Conservation (phyloP, 1,140 invertebrate genomes). For the Drosophila ananassae region DNA sequence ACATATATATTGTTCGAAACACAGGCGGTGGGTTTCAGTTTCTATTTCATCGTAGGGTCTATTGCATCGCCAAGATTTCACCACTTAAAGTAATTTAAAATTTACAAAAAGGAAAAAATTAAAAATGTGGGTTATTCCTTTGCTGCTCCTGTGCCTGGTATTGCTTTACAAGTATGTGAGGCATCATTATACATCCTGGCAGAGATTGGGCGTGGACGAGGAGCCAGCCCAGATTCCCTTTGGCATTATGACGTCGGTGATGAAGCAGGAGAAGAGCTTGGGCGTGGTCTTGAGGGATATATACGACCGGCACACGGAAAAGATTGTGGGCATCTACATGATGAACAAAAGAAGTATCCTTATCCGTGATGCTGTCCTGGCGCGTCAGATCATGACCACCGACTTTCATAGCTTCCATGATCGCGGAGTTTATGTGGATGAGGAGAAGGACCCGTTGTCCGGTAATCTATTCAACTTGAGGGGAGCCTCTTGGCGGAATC, state of each 20-base stretch:
- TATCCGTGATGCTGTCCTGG: slow-evolving; percentile 84
- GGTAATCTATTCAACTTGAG: slow-evolving; percentile 84
- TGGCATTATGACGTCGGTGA: slow-evolving; percentile 48
- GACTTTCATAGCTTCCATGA: slow-evolving; percentile 84
- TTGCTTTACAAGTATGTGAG: slow-evolving; percentile 38
- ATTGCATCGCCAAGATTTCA: slow-evolving; percentile 10
- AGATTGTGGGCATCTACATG: slow-evolving; percentile 74
- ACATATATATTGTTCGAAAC: not conserved
- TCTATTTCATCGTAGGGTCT: not conserved
- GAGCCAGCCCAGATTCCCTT: slow-evolving; percentile 61
- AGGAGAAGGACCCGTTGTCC: slow-evolving; percentile 76
- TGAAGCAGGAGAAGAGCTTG: slow-evolving; percentile 44
- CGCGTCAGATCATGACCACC: slow-evolving; percentile 83
- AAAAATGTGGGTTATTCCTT: slow-evolving; percentile 36
- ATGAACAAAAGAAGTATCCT: slow-evolving; percentile 76
- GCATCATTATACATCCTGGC: slow-evolving; percentile 62
- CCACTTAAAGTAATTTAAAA: not conserved
- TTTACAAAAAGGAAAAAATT: not conserved
- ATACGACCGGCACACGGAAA: slow-evolving; percentile 44
- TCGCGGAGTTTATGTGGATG: slow-evolving; percentile 78
- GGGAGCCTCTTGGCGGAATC: slow-evolving; percentile 84
- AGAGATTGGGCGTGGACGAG: slow-evolving; percentile 55
- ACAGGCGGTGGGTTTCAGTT: slow-evolving; percentile 15
- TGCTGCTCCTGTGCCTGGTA: slow-evolving; percentile 12
- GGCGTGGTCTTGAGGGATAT: slow-evolving; percentile 59